Evolutionary conservation across 2,888 invertebrate species (phyloP).

Genomic region (Drosophila rellima): DNA sequence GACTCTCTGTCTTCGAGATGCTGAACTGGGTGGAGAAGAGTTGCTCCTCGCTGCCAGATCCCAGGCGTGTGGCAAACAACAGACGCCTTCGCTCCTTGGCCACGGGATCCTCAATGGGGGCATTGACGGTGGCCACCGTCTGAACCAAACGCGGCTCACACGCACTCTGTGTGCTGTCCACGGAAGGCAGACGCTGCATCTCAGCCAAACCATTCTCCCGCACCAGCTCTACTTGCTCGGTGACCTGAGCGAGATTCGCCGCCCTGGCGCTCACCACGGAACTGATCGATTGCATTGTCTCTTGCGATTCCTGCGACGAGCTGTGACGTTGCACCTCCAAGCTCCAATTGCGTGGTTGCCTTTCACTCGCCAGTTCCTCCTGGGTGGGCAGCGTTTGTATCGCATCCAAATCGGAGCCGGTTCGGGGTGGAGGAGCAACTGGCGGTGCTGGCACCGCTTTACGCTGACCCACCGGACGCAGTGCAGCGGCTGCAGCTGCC

Average conservation of each 20-base stretch:
- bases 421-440: conserved; percentile 48
- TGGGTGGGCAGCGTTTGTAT: conserved; percentile 87
- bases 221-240: conserved; percentile 68
- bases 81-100: conserved; percentile 86
- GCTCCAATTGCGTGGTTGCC: conserved; percentile 81
- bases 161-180: conserved; percentile 76
- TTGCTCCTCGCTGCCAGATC: conserved; percentile 88
- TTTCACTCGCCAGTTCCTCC: conserved; percentile 69
- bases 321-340: conserved; percentile 84
- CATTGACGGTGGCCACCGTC: conserved; percentile 80
- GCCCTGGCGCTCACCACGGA: conserved; percentile 82
- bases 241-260: conserved; percentile 70
- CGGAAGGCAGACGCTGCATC: conserved; percentile 80
- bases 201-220: conserved; percentile 80
- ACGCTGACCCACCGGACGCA: conserved; percentile 65
- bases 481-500: conserved; percentile 76
- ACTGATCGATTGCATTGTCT: conserved; percentile 84
- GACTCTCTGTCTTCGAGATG: conserved; percentile 89
- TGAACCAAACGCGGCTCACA: conserved; percentile 73
- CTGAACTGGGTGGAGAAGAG: conserved; percentile 89
- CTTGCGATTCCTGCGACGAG: conserved; percentile 87
- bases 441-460: conserved; percentile 1
- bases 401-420: conserved; percentile 86
- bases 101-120: conserved; percentile 67
- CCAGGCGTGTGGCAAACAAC: conserved; percentile 89